phyloP scores from a whole-genome alignment of 2,113 vertebrate genomes.

The Microcebus murinus region DNA sequence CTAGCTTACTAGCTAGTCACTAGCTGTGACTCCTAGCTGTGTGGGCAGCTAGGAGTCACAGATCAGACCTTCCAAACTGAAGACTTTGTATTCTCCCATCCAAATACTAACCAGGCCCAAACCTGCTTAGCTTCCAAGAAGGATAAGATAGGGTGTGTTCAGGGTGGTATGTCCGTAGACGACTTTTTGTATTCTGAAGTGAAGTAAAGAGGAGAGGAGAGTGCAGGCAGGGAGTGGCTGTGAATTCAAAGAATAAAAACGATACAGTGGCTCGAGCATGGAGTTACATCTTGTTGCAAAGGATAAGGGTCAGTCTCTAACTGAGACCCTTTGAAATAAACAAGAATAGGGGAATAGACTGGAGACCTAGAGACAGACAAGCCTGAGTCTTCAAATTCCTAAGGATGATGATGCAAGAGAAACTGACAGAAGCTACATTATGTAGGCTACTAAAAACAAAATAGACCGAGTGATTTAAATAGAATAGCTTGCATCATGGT shows the following conservation, averaged over 20 bases:
- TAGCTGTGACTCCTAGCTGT: too few relatives aligned
- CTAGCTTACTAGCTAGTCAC: neutral
- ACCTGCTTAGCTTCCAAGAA: too few relatives aligned
- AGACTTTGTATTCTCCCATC: neutral
- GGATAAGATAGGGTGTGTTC: too few relatives aligned
- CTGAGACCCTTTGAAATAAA: neutral
- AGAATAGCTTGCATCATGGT: neutral
- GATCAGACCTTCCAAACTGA: neutral
- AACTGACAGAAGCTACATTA: neutral
- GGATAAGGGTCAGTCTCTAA: neutral
- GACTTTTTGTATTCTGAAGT: neutral
- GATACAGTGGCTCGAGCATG: neutral
- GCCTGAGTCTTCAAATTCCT: neutral
- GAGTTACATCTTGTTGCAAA: neutral
- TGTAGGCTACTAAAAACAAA: neutral
- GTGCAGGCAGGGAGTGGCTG: rapidly evolving
- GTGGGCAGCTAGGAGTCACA: neutral
- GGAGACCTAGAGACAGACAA: neutral
- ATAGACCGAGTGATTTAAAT: neutral
- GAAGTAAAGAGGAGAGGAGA: neutral
- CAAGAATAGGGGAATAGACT: neutral
- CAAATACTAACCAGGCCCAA: too few relatives aligned
- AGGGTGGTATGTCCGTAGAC: too few relatives aligned
- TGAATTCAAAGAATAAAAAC: neutral
- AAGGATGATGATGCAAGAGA: neutral